phyloP scores from a whole-genome alignment of 37 sponge, comb jelly and placozoan genomes.

The Bolinopsis microptera region DNA sequence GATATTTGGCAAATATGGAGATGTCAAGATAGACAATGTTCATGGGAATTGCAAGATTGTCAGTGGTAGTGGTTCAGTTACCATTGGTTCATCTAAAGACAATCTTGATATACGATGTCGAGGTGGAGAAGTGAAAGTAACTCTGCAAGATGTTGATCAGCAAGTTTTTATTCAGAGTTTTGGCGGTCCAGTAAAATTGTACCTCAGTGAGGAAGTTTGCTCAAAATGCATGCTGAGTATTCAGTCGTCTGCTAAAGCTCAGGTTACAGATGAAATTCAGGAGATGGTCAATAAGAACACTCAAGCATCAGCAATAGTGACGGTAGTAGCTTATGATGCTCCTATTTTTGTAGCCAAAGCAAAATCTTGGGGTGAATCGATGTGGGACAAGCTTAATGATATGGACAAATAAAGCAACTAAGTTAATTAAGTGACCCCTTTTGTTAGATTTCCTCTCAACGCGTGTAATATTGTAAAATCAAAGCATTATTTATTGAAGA shows the following conservation, averaged over 20 bases:
- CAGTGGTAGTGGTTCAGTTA: neutral
- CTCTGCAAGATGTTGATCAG: neutral
- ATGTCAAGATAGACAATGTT: constrained; percentile 7
- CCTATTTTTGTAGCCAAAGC: constrained; percentile 16
- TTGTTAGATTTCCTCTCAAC: no score
- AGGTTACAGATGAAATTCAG: neutral
- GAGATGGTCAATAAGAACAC: neutral
- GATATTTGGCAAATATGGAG: constrained; percentile 44
- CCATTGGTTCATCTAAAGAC: constrained; percentile 6
- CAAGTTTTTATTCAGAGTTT: constrained; percentile 26
- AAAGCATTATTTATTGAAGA: no score
- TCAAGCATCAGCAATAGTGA: neutral
- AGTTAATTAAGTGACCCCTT: no score
- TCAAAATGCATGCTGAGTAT: constrained; percentile 48
- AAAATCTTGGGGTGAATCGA: constrained; percentile 15
- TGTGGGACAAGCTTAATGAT: constrained; percentile 62
- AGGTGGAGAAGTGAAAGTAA: constrained; percentile 21
- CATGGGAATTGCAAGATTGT: constrained; percentile 61
- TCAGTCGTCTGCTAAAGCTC: neutral
- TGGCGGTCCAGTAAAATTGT: constrained; percentile 40
- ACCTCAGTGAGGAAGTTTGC: constrained; percentile 36
- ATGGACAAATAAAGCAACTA: no score
- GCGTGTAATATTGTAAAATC: no score
- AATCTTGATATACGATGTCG: constrained; percentile 17
- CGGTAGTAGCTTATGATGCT: neutral